Evolutionary conservation across 2,113 vertebrate species (phyloP).

Genomic region (Cynocephalus volans): DNA sequence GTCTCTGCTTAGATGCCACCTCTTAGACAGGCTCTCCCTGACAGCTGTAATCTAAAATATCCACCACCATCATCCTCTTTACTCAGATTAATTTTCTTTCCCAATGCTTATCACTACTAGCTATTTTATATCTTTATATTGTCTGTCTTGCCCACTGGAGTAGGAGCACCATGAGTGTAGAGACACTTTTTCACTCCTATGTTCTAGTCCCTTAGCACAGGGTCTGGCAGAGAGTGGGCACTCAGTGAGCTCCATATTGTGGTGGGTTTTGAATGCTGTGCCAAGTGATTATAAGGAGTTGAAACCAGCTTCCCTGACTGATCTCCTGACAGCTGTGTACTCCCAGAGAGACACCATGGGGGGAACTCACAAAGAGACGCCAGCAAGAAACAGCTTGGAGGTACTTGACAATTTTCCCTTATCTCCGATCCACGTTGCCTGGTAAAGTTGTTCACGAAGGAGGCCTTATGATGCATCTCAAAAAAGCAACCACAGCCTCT

Average conservation of each 20-base stretch:
- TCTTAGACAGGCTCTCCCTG: not conserved
- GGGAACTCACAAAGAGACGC: not conserved
- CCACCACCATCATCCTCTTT: fast-evolving
- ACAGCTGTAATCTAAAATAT: not conserved
- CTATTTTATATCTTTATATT: not conserved
- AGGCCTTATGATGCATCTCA: not conserved
- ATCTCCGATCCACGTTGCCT: not conserved
- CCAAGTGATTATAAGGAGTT: not conserved
- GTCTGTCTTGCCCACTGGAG: not conserved
- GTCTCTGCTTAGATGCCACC: not conserved
- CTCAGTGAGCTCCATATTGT: not conserved
- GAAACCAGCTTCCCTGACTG: not conserved
- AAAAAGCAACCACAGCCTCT: not conserved
- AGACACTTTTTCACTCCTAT: not conserved
- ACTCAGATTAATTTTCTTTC: not conserved
- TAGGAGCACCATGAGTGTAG: not conserved
- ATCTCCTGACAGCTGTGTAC: not conserved
- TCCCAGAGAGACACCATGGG: not conserved
- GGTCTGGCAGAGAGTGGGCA: not conserved
- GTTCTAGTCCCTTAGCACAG: not conserved
- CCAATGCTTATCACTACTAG: not conserved
- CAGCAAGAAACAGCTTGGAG: not conserved
- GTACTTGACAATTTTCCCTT: not conserved
- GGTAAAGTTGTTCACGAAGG: not conserved
- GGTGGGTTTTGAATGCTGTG: not conserved